Evolutionary conservation across 2,113 vertebrate species (phyloP).

Genomic region (Charina bottae): DNA sequence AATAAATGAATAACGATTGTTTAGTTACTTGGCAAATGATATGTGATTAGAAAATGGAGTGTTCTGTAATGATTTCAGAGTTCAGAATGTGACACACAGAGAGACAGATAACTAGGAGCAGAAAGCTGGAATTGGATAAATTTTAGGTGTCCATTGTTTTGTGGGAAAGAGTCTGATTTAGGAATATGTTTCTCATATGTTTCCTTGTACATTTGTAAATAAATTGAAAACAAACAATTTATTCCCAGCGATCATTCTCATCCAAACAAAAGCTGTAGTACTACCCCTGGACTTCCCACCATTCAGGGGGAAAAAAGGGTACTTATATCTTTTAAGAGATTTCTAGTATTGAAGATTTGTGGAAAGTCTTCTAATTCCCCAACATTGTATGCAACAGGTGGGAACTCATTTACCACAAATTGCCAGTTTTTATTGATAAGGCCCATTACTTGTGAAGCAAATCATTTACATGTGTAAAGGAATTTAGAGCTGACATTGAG

Average conservation of each 20-base stretch:
- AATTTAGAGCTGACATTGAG: neutral
- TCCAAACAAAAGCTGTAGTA: neutral
- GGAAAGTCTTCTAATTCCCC: neutral
- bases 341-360: neutral
- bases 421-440: neutral
- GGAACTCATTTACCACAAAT: neutral
- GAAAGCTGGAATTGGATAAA: neutral
- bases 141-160: neutral
- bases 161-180: neutral
- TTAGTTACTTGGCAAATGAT: neutral
- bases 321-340: neutral
- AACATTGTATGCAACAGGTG: neutral
- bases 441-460: neutral
- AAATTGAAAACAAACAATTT: neutral
- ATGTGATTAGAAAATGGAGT: too few relatives aligned
- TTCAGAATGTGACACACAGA: neutral
- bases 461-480: neutral
- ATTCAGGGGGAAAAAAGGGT: neutral
- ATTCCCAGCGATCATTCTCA: neutral
- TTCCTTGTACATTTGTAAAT: neutral
- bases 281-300: neutral
- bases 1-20: neutral
- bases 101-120: neutral
- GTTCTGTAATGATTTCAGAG: neutral
- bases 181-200: neutral